phyloP scores from a whole-genome alignment of 2,113 vertebrate species.

The Chaenocephalus aceratus region DNA sequence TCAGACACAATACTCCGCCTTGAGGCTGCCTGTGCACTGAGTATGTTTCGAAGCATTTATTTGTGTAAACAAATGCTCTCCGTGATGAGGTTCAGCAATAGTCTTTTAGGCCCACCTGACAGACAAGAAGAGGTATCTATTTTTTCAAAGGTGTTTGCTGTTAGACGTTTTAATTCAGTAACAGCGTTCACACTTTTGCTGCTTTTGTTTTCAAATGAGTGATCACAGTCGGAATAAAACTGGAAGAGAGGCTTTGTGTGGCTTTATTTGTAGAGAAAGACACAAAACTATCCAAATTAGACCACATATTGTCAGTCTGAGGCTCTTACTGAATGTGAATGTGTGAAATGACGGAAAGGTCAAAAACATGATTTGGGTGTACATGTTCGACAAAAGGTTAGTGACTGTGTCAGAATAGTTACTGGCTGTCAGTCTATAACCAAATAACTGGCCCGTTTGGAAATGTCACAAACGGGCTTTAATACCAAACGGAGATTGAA shows the following conservation, averaged over 20 bases:
- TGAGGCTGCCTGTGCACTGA: constrained; percentile 50
- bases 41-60: constrained; percentile 64
- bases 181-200: constrained; percentile 47
- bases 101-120: constrained; percentile 49
- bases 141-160: constrained; percentile 43
- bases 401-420: constrained; percentile 58
- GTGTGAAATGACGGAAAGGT: constrained; percentile 65
- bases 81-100: constrained; percentile 72
- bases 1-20: constrained; percentile 73
- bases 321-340: constrained; percentile 53
- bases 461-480: constrained; percentile 65
- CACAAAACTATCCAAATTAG: constrained; percentile 46
- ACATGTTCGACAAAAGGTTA: constrained; percentile 73
- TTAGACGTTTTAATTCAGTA: constrained; percentile 59
- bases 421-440: constrained; percentile 58
- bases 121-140: constrained; percentile 46
- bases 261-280: constrained; percentile 52
- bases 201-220: constrained; percentile 59
- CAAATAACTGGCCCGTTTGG: constrained; percentile 45
- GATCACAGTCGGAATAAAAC: constrained; percentile 56
- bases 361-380: constrained; percentile 69
- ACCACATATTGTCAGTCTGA: constrained; percentile 55
- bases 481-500: constrained; percentile 37
- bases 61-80: constrained; percentile 74
- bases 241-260: constrained; percentile 25